Evolutionary conservation across 2,888 invertebrate genomes (phyloP), one percentile per base, ranked within the genome.

Genomic region (Tenthredo distinguenda): DNA sequence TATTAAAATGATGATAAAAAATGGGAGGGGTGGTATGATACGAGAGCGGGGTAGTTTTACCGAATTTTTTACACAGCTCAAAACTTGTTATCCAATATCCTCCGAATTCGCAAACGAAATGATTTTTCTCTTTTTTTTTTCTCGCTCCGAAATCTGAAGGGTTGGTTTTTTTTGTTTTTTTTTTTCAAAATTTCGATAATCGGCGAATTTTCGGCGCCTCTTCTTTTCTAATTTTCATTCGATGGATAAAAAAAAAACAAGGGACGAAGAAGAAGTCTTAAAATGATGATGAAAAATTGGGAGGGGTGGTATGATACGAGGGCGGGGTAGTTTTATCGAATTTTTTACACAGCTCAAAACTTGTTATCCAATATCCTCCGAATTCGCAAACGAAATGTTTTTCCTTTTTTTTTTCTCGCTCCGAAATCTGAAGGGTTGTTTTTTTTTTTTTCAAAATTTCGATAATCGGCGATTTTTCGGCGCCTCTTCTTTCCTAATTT

Each of bases 311-410:
- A 50, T 50, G 50, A 77, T 77, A 50, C 12, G 37, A 58, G 81
- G 58, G 62, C 58, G 81, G 62, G 58, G 77, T 74, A 55, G 55
- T 55, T 55, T 55, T 55, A 55, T 55, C 55, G n/a, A 55, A n/a
- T 55, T n/a, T 55, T 55, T 55, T n/a, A 50, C 50, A 5, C 50
- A n/a, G 18, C 50, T 50, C n/a, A 50, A 50, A 50, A 47, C 12
- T 50, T 50, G 6, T 0, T 50, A 50, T n/a, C 47, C 3, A 47
- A 15, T 50, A 50, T 50, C 50, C 3, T 50, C 6, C 18, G 18
- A 50, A n/a, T 50, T 50, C 18, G 18, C 18, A 6, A 18, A n/a
- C 50, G 18, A 50, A 4, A 50, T 5, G 18, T 50, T 50, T 50
- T 50, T 18, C 5, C 26, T 26, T 26, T 26, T 26, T 50, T 50